These are phyloP conservation scores for Lota lota DNA, from an alignment of 2,113 vertebrate species.

Conservation along the genomic window DNA sequence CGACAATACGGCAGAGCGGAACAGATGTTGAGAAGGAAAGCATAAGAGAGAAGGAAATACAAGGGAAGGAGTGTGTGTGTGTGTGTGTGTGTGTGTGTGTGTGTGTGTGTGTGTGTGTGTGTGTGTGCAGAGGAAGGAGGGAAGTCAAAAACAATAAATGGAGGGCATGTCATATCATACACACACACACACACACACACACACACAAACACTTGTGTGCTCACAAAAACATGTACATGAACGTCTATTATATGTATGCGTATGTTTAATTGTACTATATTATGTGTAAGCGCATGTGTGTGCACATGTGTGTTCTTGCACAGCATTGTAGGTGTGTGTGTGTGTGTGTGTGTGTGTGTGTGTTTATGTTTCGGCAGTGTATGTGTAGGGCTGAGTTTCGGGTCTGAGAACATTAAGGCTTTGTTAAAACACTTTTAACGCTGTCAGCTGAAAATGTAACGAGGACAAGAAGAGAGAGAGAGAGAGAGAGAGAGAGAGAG, in stretches of 20 bases:
- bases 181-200: too few relatives aligned
- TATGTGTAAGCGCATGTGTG: too few relatives aligned
- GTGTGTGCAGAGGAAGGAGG: constrained; percentile 24
- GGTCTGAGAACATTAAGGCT: constrained; percentile 94
- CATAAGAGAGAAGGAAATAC: constrained; percentile 3
- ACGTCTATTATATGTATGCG: too few relatives aligned
- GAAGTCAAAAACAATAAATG: constrained; percentile 63
- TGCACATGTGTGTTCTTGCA: too few relatives aligned
- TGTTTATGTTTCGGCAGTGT: background rate
- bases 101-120: constrained; percentile 9
- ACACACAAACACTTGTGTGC: too few relatives aligned
- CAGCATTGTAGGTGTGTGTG: too few relatives aligned
- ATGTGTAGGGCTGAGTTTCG: constrained; percentile 71
- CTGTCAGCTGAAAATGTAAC: constrained; percentile 84
- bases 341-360: background rate
- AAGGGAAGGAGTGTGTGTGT: too few relatives aligned
- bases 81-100: background rate
- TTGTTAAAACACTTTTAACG: constrained; percentile 99
- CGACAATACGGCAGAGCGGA: too few relatives aligned
- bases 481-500: constrained; percentile 65
- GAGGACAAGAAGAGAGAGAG: constrained; percentile 26
- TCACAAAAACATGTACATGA: too few relatives aligned
- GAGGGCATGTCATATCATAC: constrained; percentile 82
- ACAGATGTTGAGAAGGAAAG: too few relatives aligned
- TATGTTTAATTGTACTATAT: too few relatives aligned